Base-by-base conservation (phyloP, 2,113 vertebrate genomes). In the Isichthys henryi region DNA sequence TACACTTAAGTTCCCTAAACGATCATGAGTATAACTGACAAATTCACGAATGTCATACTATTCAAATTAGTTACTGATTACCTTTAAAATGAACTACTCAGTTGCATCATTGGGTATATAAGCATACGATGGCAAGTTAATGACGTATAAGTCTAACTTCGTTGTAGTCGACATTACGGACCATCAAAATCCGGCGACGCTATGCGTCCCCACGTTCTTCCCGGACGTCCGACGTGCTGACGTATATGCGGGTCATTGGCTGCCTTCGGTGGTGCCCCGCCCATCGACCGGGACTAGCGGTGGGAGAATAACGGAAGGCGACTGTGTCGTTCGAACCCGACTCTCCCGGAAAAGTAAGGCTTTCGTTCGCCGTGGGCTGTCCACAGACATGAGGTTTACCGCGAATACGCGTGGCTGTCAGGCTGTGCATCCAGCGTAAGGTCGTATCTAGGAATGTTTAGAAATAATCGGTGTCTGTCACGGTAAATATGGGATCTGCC, bases 271-370 rank as follows among this genome's bases (percentile, higher is more conserved):
- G 80, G 35, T 23, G 43, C 17, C 82, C 74, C 70, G 17, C 70
- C 48, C 50, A 35, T 53, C 88, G 70, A 52, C 35, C 70, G 82
- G 27, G 48, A 82, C n/a, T 53, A 62, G 50, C 50, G 50, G 50
- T 39, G 86, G 31, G 86, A 45, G 48, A 77, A 10, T 84, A 88
- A 88, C 88, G 31, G 88, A 52, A 77, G 88, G 48, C 3, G 82
- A 2, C 70, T 1, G 88, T 23, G 88, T 5, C 3, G 8, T 3
- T 21, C 5, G 88, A 82, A 53, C 17, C 19, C 21, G 31, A 50
- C 17, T 88, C 45, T 88, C n/a, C 48, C 27, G 19, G 74, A 21
- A 52, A 88, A 88, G 88, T 88, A 88, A 82, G 70, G 45, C 9
- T 80, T 80, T 88, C 21, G 13, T 46, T 27, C 31, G 13, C 5